Base-by-base conservation (phyloP, 2,888 invertebrate genomes). In the Eupithecia inturbata region DNA sequence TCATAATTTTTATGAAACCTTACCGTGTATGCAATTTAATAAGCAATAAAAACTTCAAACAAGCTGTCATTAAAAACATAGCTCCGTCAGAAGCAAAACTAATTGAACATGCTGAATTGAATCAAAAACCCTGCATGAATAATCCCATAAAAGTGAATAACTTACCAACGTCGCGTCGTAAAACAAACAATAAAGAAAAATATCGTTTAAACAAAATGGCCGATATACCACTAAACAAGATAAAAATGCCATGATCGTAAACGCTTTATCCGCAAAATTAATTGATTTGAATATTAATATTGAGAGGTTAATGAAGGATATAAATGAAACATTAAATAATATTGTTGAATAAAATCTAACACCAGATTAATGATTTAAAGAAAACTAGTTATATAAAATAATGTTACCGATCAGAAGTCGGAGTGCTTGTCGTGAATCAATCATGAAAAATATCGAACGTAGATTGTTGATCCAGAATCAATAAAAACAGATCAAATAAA, bases 201-300 rank as follows among this genome's bases (percentile, higher is more conserved):
- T 60, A 71, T 77, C 67, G 39, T 71, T 77, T 80, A 80, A 39
- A 81, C 79, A 77, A 82, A 81, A 84, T 64, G 74, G 69, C 49
- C 33, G 49, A 67, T 62, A 67, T 62, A 49, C 60, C 73, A 73
- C 67, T 64, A 68, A 72, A 82, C 78, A 83, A 81, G 81, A 85
- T 85, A 85, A 85, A 86, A 88, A 82, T 80, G 79, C 81, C 84
- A 82, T 78, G 81, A 83, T 80, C 80, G 81, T 81, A 84, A 82
- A 87, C 80, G 78, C 82, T 83, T 82, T 80, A 85, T 80, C 79
- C 41, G 81, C 77, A 31, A 82, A 83, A 84, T 85, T 84, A 85
- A 86, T 85, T 85, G 82, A 80, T 72, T 78, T 70, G 75, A 81
- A 80, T 83, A 81, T 83, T 39, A 66, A 66, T 66, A 26, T 66